Conservation (phyloP, 30 jellyfish, hydroid and myxozoan genomes). For the Aurelia sp. region DNA sequence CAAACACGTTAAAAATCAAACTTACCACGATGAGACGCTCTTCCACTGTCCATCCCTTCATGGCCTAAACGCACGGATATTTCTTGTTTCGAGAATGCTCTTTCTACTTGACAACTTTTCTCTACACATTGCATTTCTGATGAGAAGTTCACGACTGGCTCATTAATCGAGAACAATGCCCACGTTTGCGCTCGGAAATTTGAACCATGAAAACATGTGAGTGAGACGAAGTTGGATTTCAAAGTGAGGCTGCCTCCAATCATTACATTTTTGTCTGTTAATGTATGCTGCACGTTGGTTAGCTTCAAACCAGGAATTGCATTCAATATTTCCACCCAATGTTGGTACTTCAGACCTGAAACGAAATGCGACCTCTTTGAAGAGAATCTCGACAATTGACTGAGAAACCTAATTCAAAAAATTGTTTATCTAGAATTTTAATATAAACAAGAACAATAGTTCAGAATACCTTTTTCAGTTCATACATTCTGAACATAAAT, state of each 20-base stretch:
- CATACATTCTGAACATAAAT: no score
- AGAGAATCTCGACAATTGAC: not conserved
- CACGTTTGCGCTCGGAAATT: conserved; percentile 98
- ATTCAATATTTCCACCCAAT: conserved; percentile 92
- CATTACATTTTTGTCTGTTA: conserved; percentile 55
- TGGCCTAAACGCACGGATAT: conserved; percentile 69
- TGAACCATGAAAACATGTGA: conserved; percentile 97
- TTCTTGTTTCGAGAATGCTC: conserved; percentile 85
- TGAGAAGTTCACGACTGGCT: conserved; percentile 73
- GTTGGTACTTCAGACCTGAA: conserved; percentile 94
- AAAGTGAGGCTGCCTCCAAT: conserved; percentile 89
- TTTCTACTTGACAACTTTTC: conserved; percentile 90
- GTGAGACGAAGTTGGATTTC: conserved; percentile 79
- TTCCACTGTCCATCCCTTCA: conserved; percentile 19
- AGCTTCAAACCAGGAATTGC: conserved; percentile 74
- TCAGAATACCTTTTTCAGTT: no score
- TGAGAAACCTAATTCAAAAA: no score
- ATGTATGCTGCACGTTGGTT: conserved; percentile 34
- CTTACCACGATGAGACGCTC: conserved; percentile 8
- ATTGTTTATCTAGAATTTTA: no score
- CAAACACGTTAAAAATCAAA: not conserved
- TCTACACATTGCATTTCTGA: conserved; percentile 81
- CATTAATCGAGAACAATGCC: conserved; percentile 94
- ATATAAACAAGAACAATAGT: no score
- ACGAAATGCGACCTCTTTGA: not conserved